Conservation (phyloP, 2,113 vertebrate species). For the Atlantisia rogersi region DNA sequence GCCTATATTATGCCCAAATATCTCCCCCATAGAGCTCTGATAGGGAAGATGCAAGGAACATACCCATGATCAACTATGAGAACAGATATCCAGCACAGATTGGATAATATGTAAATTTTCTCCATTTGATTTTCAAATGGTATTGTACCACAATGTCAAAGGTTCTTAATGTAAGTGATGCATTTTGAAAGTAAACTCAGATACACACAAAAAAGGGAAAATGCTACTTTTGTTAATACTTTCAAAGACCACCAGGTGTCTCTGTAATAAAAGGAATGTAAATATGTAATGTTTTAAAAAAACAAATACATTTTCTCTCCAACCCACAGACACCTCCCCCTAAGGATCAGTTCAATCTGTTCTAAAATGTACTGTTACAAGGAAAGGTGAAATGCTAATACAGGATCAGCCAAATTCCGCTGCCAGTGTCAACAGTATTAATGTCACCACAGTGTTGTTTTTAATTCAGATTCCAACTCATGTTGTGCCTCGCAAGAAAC, state of each 20-base stretch:
- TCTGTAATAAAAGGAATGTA: slow-evolving; percentile 2
- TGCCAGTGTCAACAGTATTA: neutral
- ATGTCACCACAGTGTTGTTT: neutral
- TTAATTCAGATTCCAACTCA: neutral
- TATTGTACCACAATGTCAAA: neutral
- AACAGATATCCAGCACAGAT: neutral
- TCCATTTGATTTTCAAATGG: neutral
- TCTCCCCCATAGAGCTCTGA: neutral
- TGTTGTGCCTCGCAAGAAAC: neutral
- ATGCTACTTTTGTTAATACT: neutral
- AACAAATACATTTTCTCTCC: neutral
- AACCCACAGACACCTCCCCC: neutral
- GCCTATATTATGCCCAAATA: neutral
- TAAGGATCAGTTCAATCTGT: neutral
- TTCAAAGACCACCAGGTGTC: slow-evolving; percentile 18
- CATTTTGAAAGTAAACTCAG: neutral
- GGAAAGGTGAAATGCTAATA: neutral
- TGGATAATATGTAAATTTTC: neutral
- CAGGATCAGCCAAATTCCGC: neutral
- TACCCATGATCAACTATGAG: neutral
- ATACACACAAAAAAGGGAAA: neutral
- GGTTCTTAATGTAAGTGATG: neutral
- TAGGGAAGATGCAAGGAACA: neutral
- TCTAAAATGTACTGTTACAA: neutral
- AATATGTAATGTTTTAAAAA: neutral